These are phyloP conservation scores for Plodia interpunctella DNA, from an alignment of 1,140 invertebrate species.

Conservation along the genomic window DNA sequence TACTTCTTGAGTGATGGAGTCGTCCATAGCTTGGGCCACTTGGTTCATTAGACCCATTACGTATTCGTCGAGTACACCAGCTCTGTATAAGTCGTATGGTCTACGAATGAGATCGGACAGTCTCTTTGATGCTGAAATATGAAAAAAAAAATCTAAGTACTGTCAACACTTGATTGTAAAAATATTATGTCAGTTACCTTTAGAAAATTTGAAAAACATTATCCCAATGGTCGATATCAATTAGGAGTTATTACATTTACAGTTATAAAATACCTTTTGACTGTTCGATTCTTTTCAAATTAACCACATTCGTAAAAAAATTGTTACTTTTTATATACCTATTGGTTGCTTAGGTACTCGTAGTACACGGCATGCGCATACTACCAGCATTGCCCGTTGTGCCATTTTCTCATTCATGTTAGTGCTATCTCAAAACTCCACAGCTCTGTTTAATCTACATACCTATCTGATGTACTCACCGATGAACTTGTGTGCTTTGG, in stretches of 20 bases:
- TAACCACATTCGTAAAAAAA: no score
- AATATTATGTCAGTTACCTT: no score
- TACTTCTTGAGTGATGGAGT: slow-evolving; percentile 94
- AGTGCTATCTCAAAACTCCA: neutral
- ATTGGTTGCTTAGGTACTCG: no score
- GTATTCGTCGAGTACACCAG: slow-evolving; percentile 93
- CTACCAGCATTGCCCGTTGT: no score
- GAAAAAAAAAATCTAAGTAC: neutral
- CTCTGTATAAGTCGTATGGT: slow-evolving; percentile 93
- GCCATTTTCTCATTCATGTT: neutral
- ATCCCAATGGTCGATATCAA: no score
- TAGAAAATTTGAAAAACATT: no score
- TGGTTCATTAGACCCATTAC: slow-evolving; percentile 96
- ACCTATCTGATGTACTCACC: slow-evolving; percentile 79
- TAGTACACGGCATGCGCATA: no score
- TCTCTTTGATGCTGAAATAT: slow-evolving; percentile 87
- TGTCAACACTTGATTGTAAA: neutral
- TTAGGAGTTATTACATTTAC: no score
- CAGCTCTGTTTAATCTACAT: no score
- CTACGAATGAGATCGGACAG: slow-evolving; percentile 92
- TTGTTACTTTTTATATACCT: no score
- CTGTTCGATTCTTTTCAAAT: no score
- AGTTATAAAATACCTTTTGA: no score
- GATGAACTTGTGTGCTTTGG: slow-evolving; percentile 95
- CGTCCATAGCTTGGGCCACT: slow-evolving; percentile 96